phyloP scores from a whole-genome alignment of 2,888 invertebrate genomes.

The Heliconius erato region DNA sequence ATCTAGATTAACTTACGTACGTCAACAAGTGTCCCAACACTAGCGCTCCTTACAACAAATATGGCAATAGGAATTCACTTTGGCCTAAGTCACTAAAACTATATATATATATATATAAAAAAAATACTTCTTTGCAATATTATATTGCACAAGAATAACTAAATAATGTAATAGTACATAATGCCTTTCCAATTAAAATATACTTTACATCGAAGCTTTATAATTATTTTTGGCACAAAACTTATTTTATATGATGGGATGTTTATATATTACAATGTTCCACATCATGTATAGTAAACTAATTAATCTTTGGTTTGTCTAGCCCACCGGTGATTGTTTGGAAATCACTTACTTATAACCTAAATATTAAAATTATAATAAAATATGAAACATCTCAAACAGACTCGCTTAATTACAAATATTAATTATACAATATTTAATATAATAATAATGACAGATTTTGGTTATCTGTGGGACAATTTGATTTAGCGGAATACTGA shows the following conservation, averaged over 20 bases:
- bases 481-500: conserved; percentile 44
- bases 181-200: conserved; percentile 75
- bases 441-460: conserved; percentile 40
- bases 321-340: conserved; percentile 80
- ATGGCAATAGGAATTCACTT: conserved; percentile 85
- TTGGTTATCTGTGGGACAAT: conserved; percentile 35
- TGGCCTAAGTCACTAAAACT: conserved; percentile 66
- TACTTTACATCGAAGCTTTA: conserved; percentile 70
- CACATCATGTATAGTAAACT: conserved; percentile 66
- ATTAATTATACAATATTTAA: conserved; percentile 49
- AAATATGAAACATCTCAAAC: conserved; percentile 74
- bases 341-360: conserved; percentile 63
- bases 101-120: conserved; percentile 57
- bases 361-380: conserved; percentile 63
- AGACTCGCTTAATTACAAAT: conserved; percentile 61
- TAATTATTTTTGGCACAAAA: conserved; percentile 78
- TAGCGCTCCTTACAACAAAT: conserved; percentile 68
- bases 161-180: conserved; percentile 73
- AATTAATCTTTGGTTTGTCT: conserved; percentile 84
- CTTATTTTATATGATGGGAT: conserved; percentile 72
- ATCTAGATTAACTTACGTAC: conserved; percentile 76
- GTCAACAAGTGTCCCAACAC: conserved; percentile 68
- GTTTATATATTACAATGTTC: conserved; percentile 77
- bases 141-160: conserved; percentile 71
- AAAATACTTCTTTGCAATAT: conserved; percentile 74